Conservation (phyloP, 2,113 vertebrate genomes). For the Athene noctua region DNA sequence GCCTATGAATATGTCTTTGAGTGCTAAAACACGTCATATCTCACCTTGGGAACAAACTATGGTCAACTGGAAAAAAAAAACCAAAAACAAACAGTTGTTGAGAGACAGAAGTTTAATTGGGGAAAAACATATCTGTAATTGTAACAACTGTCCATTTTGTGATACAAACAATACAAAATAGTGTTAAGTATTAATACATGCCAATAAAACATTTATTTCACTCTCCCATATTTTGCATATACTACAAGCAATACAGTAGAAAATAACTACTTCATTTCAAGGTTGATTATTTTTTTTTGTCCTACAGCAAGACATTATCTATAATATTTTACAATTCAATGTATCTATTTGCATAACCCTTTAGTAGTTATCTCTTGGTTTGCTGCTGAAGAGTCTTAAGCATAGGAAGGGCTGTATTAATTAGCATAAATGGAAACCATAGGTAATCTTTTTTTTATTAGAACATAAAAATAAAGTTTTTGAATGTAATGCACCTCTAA, state of each 20-base stretch:
- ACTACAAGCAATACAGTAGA: not conserved
- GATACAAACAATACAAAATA: not conserved
- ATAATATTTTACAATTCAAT: not conserved
- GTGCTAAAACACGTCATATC: not conserved
- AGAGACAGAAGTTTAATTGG: not conserved
- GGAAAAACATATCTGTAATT: not conserved
- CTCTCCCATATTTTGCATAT: not conserved
- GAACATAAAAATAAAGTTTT: not conserved
- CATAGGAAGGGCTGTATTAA: not conserved
- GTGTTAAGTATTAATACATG: not conserved
- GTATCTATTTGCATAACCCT: not conserved
- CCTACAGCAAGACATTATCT: not conserved
- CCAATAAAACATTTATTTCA: not conserved
- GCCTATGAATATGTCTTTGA: not conserved
- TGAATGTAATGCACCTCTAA: not conserved
- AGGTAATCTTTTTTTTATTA: not conserved
- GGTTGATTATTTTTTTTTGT: not conserved
- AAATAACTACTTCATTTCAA: not conserved
- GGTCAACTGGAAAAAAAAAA: not conserved
- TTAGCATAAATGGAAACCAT: not conserved
- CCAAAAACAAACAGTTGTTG: not conserved
- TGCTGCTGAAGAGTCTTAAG: not conserved
- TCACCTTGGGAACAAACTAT: not conserved
- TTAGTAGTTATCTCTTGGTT: not conserved
- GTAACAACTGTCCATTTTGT: not conserved